phyloP scores from a whole-genome alignment of 2,888 invertebrate genomes.

The Kuschelorhynchus macadamiae region DNA sequence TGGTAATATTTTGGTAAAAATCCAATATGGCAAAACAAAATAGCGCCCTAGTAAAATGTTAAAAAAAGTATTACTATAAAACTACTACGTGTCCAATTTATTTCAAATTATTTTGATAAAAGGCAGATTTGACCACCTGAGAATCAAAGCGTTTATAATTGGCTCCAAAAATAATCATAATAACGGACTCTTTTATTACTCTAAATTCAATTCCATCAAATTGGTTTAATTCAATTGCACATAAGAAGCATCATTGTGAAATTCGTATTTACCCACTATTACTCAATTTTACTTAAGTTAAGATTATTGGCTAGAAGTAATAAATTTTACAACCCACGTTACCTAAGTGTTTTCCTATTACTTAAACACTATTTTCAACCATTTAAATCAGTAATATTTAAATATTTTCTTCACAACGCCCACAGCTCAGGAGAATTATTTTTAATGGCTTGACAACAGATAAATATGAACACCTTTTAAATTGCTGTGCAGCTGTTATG shows the following conservation, averaged over 20 bases:
- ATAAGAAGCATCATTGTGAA: conserved; percentile 13
- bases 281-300: conserved; percentile 32
- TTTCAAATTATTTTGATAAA: no score
- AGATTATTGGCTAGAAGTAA: conserved; percentile 14
- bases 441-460: conserved; percentile 23
- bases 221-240: no score
- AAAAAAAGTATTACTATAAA: no score
- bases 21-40: no score
- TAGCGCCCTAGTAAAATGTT: no score
- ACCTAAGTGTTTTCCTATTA: conserved; percentile 26
- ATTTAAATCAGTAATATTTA: conserved; percentile 27
- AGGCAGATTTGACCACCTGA: no score
- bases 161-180: no score
- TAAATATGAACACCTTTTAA: conserved; percentile 32
- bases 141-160: no score
- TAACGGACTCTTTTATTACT: no score
- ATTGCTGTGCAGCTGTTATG: conserved; percentile 11
- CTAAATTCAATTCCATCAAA: no score
- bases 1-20: no score
- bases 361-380: conserved; percentile 34
- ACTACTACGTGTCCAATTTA: no score
- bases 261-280: conserved; percentile 24
- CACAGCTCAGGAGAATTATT: conserved; percentile 13
- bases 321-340: conserved; percentile 28
- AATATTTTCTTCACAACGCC: conserved; percentile 32